Conservation (phyloP, 2,888 invertebrate genomes). For the Teinopalpus imperialis region DNA sequence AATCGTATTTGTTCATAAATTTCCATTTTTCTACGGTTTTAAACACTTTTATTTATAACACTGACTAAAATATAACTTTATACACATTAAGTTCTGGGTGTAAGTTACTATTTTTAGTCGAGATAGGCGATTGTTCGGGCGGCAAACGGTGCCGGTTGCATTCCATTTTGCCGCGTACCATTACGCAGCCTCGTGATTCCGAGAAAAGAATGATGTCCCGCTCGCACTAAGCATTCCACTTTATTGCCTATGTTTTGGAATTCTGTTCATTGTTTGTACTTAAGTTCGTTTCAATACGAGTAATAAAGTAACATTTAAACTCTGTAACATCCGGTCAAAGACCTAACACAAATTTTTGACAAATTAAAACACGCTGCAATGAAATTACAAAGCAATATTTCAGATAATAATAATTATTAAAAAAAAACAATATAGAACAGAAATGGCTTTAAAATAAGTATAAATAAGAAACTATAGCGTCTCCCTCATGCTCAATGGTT, state of each 20-base stretch:
- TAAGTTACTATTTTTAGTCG: constrained; percentile 32
- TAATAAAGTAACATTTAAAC: constrained; percentile 52
- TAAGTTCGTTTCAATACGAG: constrained; percentile 65
- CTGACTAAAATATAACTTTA: constrained; percentile 14
- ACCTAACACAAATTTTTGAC: constrained; percentile 35
- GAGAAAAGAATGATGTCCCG: constrained; percentile 70
- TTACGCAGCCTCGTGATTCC: constrained; percentile 68
- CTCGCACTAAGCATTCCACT: constrained; percentile 69
- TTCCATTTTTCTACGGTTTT: not conserved
- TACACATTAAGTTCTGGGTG: constrained; percentile 17
- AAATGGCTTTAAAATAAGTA: constrained; percentile 39
- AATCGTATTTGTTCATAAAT: too few species aligned
- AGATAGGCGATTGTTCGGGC: constrained; percentile 39
- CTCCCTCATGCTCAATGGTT: constrained; percentile 42
- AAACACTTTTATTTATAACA: constrained; percentile 1
- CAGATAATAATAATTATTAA: constrained; percentile 27
- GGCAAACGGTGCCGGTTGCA: constrained; percentile 51
- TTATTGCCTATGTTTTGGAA: constrained; percentile 72
- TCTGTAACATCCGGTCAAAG: constrained; percentile 57
- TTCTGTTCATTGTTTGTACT: constrained; percentile 73
- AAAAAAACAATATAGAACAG: constrained; percentile 30
- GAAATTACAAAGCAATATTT: constrained; percentile 20
- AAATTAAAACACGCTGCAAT: constrained; percentile 20
- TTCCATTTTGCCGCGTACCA: constrained; percentile 72
- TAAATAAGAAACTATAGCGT: constrained; percentile 57